phyloP scores from a whole-genome alignment of 2,113 vertebrate genomes.

The Malurus alboscapulatus region DNA sequence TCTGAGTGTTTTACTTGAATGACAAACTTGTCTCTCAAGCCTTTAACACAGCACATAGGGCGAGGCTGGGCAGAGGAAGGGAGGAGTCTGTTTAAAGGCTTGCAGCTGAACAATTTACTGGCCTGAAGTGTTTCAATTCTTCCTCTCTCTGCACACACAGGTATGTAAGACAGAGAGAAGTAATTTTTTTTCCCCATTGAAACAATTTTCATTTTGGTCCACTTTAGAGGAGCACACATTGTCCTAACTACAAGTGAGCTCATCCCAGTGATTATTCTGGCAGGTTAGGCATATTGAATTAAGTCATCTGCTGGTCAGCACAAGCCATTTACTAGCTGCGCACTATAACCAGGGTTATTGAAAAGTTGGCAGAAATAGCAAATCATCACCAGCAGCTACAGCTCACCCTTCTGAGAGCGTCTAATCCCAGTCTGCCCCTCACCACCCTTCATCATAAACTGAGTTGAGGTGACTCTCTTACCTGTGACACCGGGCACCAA shows the following conservation, averaged over 20 bases:
- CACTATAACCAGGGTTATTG: neutral
- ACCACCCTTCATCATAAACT: accelerated
- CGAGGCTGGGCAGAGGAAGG: neutral
- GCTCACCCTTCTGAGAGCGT: neutral
- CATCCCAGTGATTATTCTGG: neutral
- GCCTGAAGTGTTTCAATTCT: neutral
- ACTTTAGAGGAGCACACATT: neutral
- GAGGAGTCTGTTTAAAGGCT: neutral
- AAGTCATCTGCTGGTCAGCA: neutral
- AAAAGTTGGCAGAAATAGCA: neutral
- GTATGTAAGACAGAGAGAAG: neutral
- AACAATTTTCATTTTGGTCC: neutral
- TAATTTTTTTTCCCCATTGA: neutral
- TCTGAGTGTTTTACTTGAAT: neutral
- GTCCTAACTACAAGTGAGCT: neutral
- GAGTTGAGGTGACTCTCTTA: neutral
- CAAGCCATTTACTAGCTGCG: neutral
- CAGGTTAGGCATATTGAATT: neutral
- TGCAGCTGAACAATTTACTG: neutral
- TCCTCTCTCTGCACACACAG: neutral
- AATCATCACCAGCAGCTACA: neutral
- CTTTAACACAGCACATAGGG: neutral
- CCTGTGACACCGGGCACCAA: constrained; percentile 23
- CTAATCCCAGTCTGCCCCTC: neutral
- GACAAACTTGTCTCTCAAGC: neutral